A percentile compares a stretch with the other conserved stretches of the same genome.
phyloP scores from a whole-genome alignment of 37 sponge, comb jelly and placozoan species.

The Axinella damicornis region DNA sequence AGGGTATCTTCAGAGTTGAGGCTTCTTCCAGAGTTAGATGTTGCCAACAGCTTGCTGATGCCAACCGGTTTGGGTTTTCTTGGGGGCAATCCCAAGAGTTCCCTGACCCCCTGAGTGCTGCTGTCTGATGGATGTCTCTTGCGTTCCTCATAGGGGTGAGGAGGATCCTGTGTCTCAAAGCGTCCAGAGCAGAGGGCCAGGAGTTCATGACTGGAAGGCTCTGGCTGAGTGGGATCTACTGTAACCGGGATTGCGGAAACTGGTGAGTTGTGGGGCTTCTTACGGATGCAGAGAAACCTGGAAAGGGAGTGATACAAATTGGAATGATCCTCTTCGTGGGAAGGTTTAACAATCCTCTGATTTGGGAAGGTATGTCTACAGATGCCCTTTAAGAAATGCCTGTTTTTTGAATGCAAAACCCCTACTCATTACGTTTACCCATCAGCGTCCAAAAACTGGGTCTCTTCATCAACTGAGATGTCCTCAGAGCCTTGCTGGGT shows the following conservation, averaged over 20 bases:
- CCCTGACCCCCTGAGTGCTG: constrained; percentile 42
- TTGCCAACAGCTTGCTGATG: not conserved
- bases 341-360: no score
- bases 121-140: constrained; percentile 10
- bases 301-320: not conserved
- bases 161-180: constrained; percentile 19
- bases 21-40: not conserved
- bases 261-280: not conserved
- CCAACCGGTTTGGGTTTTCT: not conserved
- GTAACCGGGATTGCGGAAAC: not conserved
- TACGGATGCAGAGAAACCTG: constrained; percentile 67
- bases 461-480: constrained; percentile 50
- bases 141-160: no score
- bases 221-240: not conserved
- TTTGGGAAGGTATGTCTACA: no score
- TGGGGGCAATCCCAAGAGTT: constrained; percentile 43
- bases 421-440: constrained; percentile 76
- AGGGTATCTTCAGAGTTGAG: not conserved
- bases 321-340: no score
- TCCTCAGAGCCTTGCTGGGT: not conserved
- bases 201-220: constrained; percentile 17
- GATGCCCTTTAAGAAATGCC: no score
- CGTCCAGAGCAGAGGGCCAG: constrained; percentile 64
- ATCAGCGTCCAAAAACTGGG: constrained; percentile 79
- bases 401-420: no score